Evolutionary conservation across 2,797 vertebrate genomes (phyloP).

Genomic region (Hephaestus fuliginosus): DNA sequence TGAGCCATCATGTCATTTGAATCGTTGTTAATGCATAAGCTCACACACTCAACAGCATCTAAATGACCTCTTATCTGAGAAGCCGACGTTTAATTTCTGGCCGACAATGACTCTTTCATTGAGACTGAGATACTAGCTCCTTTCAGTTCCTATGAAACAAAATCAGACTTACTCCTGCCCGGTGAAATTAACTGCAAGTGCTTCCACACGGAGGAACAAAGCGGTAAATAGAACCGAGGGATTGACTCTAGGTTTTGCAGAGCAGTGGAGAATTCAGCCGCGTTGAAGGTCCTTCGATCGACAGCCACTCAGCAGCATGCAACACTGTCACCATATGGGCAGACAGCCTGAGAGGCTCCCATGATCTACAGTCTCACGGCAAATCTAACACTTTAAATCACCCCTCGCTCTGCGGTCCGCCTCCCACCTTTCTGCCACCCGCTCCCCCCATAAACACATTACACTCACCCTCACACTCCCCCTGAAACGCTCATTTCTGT

Average conservation of each 20-base stretch:
- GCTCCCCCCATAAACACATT: constrained; percentile 42
- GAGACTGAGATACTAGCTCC: constrained; percentile 15
- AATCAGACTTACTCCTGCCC: constrained; percentile 26
- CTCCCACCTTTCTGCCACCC: constrained; percentile 26
- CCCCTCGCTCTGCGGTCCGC: constrained; percentile 31
- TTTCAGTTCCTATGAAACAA: constrained; percentile 22
- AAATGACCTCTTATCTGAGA: constrained; percentile 13
- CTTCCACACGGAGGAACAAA: constrained; percentile 45
- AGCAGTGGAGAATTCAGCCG: constrained; percentile 61
- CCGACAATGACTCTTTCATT: constrained; percentile 12
- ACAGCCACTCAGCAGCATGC: constrained; percentile 67
- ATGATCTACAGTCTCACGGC: constrained; percentile 77
- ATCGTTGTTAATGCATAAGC: background rate
- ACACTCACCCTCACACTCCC: constrained; percentile 21
- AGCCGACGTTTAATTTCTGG: constrained; percentile 33
- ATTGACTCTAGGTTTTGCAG: constrained; percentile 65
- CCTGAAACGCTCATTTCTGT: constrained; percentile 41
- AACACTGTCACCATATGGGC: constrained; percentile 63
- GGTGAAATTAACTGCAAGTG: constrained; percentile 50
- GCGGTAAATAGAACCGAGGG: constrained; percentile 61
- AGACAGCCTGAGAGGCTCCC: constrained; percentile 64
- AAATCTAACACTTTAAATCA: constrained; percentile 83
- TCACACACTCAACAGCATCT: constrained; percentile 9
- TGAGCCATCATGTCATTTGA: constrained; percentile 4
- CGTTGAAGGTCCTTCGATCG: constrained; percentile 78